Percentiles rank a stretch among this genome's conserved stretches.
Conservation (phyloP, 2,797 vertebrate species). For the Rhodeus uyekii region DNA sequence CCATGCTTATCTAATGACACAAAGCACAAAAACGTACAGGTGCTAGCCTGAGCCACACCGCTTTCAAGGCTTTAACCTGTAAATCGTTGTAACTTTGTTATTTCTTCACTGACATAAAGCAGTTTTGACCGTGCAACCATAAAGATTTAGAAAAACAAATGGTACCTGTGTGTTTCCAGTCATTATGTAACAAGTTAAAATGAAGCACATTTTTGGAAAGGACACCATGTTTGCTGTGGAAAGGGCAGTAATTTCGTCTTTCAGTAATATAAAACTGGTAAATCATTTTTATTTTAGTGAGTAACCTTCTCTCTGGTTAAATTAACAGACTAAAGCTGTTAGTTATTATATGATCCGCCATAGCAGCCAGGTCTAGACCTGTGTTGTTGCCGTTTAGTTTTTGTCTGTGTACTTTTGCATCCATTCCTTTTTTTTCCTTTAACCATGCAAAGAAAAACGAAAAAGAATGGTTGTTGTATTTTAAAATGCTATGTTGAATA, state of each 20-base stretch:
- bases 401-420: no score
- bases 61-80: constrained; percentile 45
- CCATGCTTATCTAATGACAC: constrained; percentile 59
- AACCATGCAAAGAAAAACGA: no score
- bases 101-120: constrained; percentile 35
- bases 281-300: not conserved
- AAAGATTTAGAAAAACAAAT: constrained; percentile 50
- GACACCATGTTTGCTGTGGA: not conserved
- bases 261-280: constrained; percentile 10
- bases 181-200: constrained; percentile 22
- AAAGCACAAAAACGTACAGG: constrained; percentile 27
- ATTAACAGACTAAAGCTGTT: not conserved
- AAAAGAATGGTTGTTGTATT: no score
- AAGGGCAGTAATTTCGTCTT: constrained; percentile 5
- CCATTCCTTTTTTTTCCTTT: no score
- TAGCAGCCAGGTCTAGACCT: not conserved
- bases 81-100: not conserved
- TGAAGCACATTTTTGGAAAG: not conserved
- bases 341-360: not conserved
- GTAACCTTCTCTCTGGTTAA: not conserved
- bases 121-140: constrained; percentile 6
- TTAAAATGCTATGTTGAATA: no score
- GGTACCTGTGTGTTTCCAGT: not conserved
- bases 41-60: constrained; percentile 21
- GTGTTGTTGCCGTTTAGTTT: not conserved